Conservation (phyloP, 2,888 invertebrate genomes). For the Thecophora atra region DNA sequence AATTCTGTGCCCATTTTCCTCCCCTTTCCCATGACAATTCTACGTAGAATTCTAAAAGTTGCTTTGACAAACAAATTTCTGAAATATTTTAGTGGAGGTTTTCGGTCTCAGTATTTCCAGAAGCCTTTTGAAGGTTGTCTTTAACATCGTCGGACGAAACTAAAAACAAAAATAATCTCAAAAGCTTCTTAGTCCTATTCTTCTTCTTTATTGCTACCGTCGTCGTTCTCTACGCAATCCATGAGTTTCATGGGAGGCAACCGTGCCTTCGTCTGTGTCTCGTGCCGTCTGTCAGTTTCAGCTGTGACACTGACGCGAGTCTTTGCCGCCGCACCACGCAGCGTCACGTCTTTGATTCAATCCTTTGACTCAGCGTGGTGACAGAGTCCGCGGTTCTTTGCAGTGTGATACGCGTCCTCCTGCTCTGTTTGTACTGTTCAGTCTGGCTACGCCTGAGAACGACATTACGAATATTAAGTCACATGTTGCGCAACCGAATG, state of each 20-base stretch:
- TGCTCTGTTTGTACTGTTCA: too few relatives aligned
- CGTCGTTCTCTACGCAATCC: background rate
- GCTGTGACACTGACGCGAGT: background rate
- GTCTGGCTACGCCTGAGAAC: conserved; percentile 19
- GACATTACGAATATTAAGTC: conserved; percentile 51
- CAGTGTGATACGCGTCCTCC: background rate
- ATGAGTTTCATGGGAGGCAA: background rate
- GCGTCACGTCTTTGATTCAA: conserved; percentile 35
- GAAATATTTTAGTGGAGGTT: background rate
- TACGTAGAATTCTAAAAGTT: too few relatives aligned
- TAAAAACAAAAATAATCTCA: background rate
- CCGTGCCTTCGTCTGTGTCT: background rate
- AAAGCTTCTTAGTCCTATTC: too few relatives aligned
- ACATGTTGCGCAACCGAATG: conserved; percentile 50
- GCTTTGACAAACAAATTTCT: background rate
- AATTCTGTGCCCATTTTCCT: background rate
- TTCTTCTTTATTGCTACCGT: background rate
- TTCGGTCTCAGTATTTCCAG: too few relatives aligned
- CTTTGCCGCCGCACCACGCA: conserved; percentile 43
- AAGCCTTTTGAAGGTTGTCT: conserved; percentile 20
- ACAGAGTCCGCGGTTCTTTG: background rate
- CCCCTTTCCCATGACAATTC: background rate
- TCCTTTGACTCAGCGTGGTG: conserved; percentile 13
- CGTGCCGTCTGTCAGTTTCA: conserved; percentile 17
- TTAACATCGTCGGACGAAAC: conserved; percentile 4